A percentile compares a stretch with the other conserved stretches of the same genome.
phyloP scores from a whole-genome alignment of 2,888 invertebrate genomes.

The Bellardia pandia region DNA sequence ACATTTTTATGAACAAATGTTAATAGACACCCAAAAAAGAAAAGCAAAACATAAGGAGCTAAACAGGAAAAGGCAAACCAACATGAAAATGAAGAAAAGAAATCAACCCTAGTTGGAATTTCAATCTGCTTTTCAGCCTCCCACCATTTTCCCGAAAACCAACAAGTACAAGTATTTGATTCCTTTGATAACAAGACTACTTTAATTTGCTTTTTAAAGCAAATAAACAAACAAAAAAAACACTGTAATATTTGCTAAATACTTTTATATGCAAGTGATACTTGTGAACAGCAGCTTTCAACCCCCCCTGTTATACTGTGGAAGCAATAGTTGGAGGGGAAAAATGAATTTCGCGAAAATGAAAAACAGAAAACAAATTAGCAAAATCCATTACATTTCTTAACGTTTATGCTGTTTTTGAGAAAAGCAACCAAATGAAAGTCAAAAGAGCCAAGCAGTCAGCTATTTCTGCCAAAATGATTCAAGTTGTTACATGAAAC shows the following conservation, averaged over 20 bases:
- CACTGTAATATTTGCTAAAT: conserved; percentile 24
- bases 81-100: background rate
- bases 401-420: conserved; percentile 20
- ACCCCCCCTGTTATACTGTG: background rate
- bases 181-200: conserved; percentile 55
- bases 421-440: conserved; percentile 10
- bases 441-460: conserved; percentile 48
- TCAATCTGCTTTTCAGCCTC: background rate
- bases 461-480: conserved; percentile 23
- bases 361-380: conserved; percentile 63
- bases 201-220: conserved; percentile 52
- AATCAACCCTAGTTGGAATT: conserved; percentile 51
- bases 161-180: background rate
- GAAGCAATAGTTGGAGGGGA: background rate
- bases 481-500: conserved; percentile 14
- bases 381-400: conserved; percentile 69
- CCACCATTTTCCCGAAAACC: background rate
- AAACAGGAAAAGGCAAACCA: background rate
- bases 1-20: conserved; percentile 43
- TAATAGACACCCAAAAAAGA: conserved; percentile 28
- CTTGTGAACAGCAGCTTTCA: background rate
- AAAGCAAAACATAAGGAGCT: background rate
- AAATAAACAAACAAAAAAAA: background rate
- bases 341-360: conserved; percentile 50
- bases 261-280: conserved; percentile 14